Base-by-base conservation (phyloP, 1,140 invertebrate genomes). In the Latrodectus geometricus region DNA sequence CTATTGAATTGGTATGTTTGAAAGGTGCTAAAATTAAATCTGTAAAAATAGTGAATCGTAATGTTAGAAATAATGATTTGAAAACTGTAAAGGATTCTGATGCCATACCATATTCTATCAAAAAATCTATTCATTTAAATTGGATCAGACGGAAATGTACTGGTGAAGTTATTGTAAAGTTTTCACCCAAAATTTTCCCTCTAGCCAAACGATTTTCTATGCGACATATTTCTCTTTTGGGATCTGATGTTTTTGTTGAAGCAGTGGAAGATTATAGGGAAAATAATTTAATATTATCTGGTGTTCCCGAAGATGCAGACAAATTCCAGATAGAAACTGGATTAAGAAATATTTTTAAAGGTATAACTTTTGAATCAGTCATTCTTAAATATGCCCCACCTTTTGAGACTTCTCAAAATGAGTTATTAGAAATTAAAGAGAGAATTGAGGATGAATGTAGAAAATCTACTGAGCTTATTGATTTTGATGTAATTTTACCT, bases 381-480 rank as follows among this genome's bases (percentile, higher is more conserved):
- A 68, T 73, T 21, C n/a, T 87, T 0, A 74, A 65, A 74, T 87
- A 69, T 68, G n/a, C 9, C 8, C 3, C 35, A 9, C 54, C 85
- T 23, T 87, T 87, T 80, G 85, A 87, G 66, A 87, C 85, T 1
- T 68, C 77, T 35, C 5, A 65, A 74, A 52, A n/a, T 48, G 69
- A 79, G 5, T 35, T 79, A n/a, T 48, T 72, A 73, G 69, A 73
- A 9, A 73, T 87, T 9, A 66, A 74, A 66, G 14, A 49, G 4
- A 49, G 17, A 66, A 66, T 87, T 21, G 8, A 73, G 15, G 54
- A 74, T n/a, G 48, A 49, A 4, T 87, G 76, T n/a, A 9, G 17
- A 14, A 52, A 87, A 52, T 52, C 21, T n/a, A 66, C 70, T 23
- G 23, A n/a, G 9, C 49, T 79, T 12, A 21, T 72, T 17, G 54